Evolutionary conservation across 2,888 invertebrate species (phyloP).

Genomic region (Rhagonycha lutea): DNA sequence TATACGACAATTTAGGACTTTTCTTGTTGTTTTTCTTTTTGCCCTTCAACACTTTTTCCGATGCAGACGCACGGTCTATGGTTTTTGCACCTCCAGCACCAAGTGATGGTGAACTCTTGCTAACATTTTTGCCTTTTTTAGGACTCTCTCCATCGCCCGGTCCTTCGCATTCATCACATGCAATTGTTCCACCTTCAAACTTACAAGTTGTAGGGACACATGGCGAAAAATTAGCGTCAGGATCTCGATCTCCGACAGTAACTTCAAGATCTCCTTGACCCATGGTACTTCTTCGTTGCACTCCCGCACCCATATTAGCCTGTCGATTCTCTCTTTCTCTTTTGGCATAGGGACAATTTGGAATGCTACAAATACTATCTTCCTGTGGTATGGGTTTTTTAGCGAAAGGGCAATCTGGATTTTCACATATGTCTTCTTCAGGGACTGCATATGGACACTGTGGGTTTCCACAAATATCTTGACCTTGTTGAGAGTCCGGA

Average conservation of each 20-base stretch:
- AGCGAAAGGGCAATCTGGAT: not conserved
- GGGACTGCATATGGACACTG: not conserved
- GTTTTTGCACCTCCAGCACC: not conserved
- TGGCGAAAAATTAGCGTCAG: not conserved
- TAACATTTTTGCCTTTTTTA: not conserved
- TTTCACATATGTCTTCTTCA: not conserved
- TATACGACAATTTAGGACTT: slow-evolving; percentile 58
- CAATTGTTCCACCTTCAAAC: slow-evolving; percentile 18
- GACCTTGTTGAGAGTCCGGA: not conserved
- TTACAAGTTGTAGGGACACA: slow-evolving; percentile 20
- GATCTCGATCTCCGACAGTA: not conserved
- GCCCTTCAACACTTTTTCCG: not conserved
- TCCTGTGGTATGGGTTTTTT: not conserved
- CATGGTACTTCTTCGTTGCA: not conserved
- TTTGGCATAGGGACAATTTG: not conserved
- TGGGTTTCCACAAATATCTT: not conserved
- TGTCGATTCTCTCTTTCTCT: not conserved
- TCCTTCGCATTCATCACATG: slow-evolving; percentile 14
- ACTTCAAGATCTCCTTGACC: not conserved
- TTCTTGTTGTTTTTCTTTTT: slow-evolving; percentile 38
- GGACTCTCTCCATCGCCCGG: not conserved
- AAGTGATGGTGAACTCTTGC: not conserved
- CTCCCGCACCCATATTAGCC: too few species aligned
- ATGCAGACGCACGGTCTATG: not conserved
- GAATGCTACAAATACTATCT: not conserved